These are phyloP conservation scores for Metridium senile DNA, from an alignment of 92 coral and sea anemone genomes.

Conservation along the genomic window DNA sequence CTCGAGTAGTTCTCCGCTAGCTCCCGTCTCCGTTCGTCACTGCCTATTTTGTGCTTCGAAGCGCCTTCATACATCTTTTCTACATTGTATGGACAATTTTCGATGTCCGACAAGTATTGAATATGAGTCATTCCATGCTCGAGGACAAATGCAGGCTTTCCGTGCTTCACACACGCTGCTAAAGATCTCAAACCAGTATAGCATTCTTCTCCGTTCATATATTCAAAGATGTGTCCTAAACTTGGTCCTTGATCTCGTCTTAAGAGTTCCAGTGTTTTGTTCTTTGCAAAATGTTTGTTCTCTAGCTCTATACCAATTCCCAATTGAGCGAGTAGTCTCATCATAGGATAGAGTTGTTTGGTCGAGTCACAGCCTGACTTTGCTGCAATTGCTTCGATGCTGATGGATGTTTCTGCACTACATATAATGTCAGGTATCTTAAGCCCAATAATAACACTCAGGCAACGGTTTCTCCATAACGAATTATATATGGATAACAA, in stretches of 20 bases:
- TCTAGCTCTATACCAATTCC: constrained; percentile 2
- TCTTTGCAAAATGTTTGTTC: constrained; percentile 40
- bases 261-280: constrained; percentile 46
- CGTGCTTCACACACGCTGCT: constrained; percentile 38
- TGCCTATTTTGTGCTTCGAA: constrained; percentile 21
- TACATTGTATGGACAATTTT: constrained; percentile 4
- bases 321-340: background rate
- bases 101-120: constrained; percentile 28
- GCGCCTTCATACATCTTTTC: constrained; percentile 3
- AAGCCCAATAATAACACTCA: constrained; percentile 40
- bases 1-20: constrained; percentile 37
- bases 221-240: constrained; percentile 47
- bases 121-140: constrained; percentile 52
- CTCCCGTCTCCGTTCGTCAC: constrained; percentile 46
- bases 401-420: background rate
- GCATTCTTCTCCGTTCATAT: constrained; percentile 42
- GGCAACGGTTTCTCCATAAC: constrained; percentile 58
- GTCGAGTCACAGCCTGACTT: background rate
- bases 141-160: constrained; percentile 3
- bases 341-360: background rate
- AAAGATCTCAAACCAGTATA: constrained; percentile 39
- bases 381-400: background rate
- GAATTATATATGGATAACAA: constrained; percentile 46
- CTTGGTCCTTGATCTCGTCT: constrained; percentile 58
- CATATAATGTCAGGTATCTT: constrained; percentile 45